phyloP scores from a whole-genome alignment of 1,140 invertebrate genomes.

The Contarinia nasturtii region DNA sequence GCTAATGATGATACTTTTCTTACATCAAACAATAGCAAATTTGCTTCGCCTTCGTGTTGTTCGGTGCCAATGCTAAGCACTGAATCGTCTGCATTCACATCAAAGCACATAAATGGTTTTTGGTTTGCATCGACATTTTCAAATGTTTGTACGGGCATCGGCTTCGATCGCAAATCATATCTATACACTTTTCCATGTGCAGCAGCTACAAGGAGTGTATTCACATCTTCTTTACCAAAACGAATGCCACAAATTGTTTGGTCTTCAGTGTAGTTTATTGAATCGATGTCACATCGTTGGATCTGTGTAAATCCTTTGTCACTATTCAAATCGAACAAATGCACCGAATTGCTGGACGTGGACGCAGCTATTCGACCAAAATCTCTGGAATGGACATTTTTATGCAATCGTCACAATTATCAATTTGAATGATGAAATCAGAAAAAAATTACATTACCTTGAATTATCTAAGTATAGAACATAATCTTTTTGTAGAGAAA shows the following conservation, averaged over 20 bases:
- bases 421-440: conserved; percentile 3
- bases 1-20: conserved; percentile 47
- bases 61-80: conserved; percentile 62
- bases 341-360: not conserved
- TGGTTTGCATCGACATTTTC: conserved; percentile 23
- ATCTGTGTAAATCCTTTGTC: not conserved
- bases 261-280: not conserved
- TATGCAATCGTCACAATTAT: no score
- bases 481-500: conserved; percentile 15
- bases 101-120: conserved; percentile 49
- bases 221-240: not conserved
- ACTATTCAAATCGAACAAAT: not conserved
- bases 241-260: not conserved
- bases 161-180: not conserved
- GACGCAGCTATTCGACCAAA: not conserved
- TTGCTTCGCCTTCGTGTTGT: conserved; percentile 45
- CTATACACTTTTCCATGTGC: not conserved
- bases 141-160: conserved; percentile 1
- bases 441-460: conserved; percentile 3
- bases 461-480: conserved; percentile 19
- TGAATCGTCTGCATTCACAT: conserved; percentile 49
- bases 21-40: conserved; percentile 68
- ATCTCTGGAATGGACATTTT: conserved; percentile 5
- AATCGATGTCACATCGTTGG: not conserved
- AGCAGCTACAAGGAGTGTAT: not conserved